These are phyloP conservation scores for Oreortyx pictus DNA, from an alignment of 2,797 vertebrate species.

Conservation along the genomic window DNA sequence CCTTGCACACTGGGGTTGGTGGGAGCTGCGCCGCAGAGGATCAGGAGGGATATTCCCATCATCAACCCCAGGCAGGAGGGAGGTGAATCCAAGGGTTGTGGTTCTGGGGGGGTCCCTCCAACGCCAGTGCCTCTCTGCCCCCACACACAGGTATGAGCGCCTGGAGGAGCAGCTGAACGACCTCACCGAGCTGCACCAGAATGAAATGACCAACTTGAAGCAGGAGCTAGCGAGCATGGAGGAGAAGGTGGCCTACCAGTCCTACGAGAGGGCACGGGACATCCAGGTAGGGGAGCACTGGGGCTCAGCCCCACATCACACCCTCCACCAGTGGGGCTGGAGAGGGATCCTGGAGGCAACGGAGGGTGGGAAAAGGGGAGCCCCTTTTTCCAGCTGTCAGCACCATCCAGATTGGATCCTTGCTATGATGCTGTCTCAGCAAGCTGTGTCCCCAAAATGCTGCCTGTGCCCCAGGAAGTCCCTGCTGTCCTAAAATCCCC, in stretches of 20 bases:
- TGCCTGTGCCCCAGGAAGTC: neutral
- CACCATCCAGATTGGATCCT: neutral
- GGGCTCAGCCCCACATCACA: neutral
- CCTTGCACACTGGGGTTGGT: neutral
- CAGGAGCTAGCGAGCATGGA: conserved; percentile 99
- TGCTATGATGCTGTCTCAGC: neutral
- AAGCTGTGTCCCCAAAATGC: neutral
- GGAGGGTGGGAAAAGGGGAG: neutral
- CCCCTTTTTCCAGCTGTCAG: neutral
- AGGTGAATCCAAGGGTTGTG: accelerated
- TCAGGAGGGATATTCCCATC: neutral
- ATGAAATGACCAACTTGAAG: conserved; percentile 98
- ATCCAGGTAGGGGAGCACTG: conserved; percentile 86
- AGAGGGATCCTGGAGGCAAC: neutral
- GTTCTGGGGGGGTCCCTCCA: accelerated
- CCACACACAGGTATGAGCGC: conserved; percentile 88
- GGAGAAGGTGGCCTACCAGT: conserved; percentile 99
- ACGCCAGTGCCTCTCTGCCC: neutral
- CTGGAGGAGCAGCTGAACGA: conserved; percentile 97
- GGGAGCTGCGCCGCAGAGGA: neutral
- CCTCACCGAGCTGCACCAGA: conserved; percentile 96
- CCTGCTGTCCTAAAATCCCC: accelerated
- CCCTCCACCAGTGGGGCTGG: accelerated
- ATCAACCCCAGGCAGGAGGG: neutral
- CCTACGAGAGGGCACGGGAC: conserved; percentile 95